Conservation (phyloP, 2,113 vertebrate genomes). For the Tachycineta bicolor region DNA sequence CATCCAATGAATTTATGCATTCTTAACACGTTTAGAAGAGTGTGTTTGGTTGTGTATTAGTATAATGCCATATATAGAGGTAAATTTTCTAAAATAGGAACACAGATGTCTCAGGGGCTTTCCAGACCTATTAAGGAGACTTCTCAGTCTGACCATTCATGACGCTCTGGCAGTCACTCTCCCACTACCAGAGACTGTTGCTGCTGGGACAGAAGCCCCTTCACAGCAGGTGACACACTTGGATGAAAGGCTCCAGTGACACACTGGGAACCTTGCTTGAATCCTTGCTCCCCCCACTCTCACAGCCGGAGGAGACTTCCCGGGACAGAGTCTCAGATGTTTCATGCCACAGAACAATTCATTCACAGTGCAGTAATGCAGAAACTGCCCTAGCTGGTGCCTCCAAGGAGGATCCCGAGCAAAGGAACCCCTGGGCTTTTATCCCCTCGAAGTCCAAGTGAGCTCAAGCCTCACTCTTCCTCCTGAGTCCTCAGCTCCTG, state of each 20-base stretch:
- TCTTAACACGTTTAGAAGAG: background rate
- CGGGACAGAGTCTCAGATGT: background rate
- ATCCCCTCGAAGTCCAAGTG: fast-evolving
- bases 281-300: background rate
- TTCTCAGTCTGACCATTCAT: background rate
- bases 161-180: background rate
- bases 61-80: background rate
- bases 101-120: background rate
- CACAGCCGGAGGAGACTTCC: background rate
- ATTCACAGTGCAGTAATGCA: fast-evolving
- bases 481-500: background rate
- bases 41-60: background rate
- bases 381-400: fast-evolving
- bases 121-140: background rate
- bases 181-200: background rate
- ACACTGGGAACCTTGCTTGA: too few species aligned
- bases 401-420: fast-evolving
- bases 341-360: background rate
- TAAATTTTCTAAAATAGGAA: background rate
- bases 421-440: background rate
- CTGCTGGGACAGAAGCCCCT: background rate
- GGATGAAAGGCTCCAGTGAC: background rate
- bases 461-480: background rate
- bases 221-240: background rate
- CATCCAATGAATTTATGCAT: background rate